Evolutionary conservation across 1,140 invertebrate genomes (phyloP).

Genomic region (Triops cancriformis): DNA sequence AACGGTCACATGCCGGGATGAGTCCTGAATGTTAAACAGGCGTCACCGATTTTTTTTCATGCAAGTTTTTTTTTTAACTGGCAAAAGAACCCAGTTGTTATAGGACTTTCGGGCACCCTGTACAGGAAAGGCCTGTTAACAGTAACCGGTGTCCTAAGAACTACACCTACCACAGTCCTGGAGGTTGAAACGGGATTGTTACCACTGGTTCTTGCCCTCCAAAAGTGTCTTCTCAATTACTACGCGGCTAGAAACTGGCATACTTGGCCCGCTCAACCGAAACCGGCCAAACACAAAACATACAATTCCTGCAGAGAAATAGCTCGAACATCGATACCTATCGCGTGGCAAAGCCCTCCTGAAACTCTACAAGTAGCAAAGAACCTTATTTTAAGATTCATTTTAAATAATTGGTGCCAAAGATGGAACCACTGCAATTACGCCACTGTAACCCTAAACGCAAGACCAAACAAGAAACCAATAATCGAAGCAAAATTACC

Average conservation of each 20-base stretch:
- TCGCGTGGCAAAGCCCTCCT: background rate
- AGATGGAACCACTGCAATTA: too few species aligned
- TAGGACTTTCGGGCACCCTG: too few species aligned
- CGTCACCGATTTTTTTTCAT: too few species aligned
- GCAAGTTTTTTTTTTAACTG: too few species aligned
- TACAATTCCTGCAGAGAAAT: background rate
- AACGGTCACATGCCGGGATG: too few species aligned
- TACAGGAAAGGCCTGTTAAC: background rate
- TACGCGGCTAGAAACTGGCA: background rate
- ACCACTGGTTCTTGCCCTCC: background rate
- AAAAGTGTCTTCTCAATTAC: background rate
- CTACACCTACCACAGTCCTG: background rate
- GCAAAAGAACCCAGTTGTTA: too few species aligned
- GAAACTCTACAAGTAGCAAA: background rate
- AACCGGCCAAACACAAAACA: background rate
- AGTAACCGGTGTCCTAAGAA: background rate
- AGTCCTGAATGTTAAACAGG: too few species aligned
- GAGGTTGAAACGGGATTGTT: background rate
- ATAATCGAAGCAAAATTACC: too few species aligned
- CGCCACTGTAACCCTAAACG: too few species aligned
- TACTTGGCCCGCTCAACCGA: background rate
- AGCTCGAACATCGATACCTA: background rate
- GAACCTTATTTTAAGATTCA: too few species aligned
- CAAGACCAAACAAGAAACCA: too few species aligned
- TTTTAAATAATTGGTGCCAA: too few species aligned